phyloP scores from a whole-genome alignment of 2,888 invertebrate species.

The Lasioglossum villosulum region DNA sequence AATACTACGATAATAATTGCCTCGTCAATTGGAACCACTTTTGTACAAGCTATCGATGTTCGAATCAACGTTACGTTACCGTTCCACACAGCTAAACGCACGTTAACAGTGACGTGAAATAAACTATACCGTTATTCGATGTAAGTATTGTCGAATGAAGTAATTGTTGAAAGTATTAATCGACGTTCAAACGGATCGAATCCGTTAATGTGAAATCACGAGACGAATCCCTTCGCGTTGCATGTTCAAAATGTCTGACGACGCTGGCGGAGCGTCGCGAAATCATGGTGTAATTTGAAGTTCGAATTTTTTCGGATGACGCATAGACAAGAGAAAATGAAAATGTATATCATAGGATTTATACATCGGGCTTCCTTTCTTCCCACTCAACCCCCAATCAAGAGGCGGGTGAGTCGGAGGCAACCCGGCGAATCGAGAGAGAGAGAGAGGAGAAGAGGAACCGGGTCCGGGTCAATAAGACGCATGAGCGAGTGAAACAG shows the following conservation, averaged over 20 bases:
- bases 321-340: slow-evolving; percentile 68
- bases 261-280: slow-evolving; percentile 13
- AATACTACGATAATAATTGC: background rate
- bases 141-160: slow-evolving; percentile 2
- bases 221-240: slow-evolving; percentile 9
- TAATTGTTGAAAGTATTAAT: slow-evolving; percentile 17
- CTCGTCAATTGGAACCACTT: background rate
- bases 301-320: slow-evolving; percentile 45
- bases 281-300: slow-evolving; percentile 42
- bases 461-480: slow-evolving; percentile 85
- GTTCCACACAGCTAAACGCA: background rate
- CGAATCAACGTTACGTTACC: background rate
- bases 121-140: background rate
- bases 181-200: slow-evolving; percentile 20
- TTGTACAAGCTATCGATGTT: background rate
- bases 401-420: slow-evolving; percentile 72
- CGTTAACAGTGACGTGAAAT: background rate
- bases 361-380: slow-evolving; percentile 71
- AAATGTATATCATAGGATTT: slow-evolving; percentile 76
- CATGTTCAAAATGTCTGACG: slow-evolving; percentile 31
- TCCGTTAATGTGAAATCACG: slow-evolving; percentile 37
- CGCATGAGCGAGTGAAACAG: slow-evolving; percentile 80
- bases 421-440: slow-evolving; percentile 75
- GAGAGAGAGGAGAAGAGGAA: slow-evolving; percentile 79
- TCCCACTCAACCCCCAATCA: slow-evolving; percentile 66